Base-by-base conservation (phyloP, 2,113 vertebrate genomes). In the Axis porcinus region DNA sequence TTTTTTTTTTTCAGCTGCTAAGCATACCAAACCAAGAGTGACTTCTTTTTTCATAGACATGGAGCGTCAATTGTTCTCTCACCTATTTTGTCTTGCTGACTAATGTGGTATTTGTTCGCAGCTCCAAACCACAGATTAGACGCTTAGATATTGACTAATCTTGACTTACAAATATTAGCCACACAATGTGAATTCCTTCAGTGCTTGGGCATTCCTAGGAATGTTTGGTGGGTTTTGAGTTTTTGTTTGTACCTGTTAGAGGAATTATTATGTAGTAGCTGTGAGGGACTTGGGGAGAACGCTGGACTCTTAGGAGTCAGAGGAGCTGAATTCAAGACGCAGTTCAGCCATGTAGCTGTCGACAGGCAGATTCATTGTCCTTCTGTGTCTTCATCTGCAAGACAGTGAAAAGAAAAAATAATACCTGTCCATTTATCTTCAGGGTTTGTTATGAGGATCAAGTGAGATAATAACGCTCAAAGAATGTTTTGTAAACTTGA, bases 1-100 rank as follows among this genome's bases (percentile, higher is more conserved):
- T 55, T 40, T 40, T 40, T 79, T 98, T 98, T 81, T 98, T 98
- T 98, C 94, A 97, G 93, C 96, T 96, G 94, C 94, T 96, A 94
- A 98, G 96, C 60, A 97, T 91, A 95, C 83, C 81, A 98, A 97
- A 94, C 90, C 84, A 98, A 97, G 91, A 97, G 87, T 97, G 57
- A 90, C 45, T 98, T 98, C 74, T 93, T 93, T 95, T 98, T 95
- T 98, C 54, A 84, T 67, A 96, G 84, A 97, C 89, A 84, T 92
- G 13, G 25, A 93, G 1, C n/a, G 50, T 92, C 54, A 70, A 0
- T 95, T 92, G 21, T 81, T 87, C 27, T 79, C 33, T 93, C 45
- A 76, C 30, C 81, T 60, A 58, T 15, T 97, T 92, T 78, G 40
- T 58, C n/a, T 95, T 82, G 58, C 45, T 92, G 36, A 97, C 62